Evolutionary conservation across 2,888 invertebrate genomes (phyloP), one percentile per base, ranked within the genome.

Genomic region (Dryobotodes eremita): DNA sequence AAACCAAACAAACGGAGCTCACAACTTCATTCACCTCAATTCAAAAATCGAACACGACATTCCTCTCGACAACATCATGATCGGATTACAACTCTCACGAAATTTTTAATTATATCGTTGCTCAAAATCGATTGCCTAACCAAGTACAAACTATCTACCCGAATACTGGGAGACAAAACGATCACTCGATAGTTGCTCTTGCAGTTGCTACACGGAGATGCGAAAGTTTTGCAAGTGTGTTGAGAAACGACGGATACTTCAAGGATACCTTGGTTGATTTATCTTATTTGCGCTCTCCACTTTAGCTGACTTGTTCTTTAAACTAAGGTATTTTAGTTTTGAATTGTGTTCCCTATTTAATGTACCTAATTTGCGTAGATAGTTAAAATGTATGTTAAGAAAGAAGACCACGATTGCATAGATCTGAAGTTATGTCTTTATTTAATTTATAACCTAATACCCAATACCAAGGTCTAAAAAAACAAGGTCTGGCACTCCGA

Each of bases 81-180:
- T 26, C 55, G 5, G 2, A 23, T 85, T 85, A 62, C 87, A 66
- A 72, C 62, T 86, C 42, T 71, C 6, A 70, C 70, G 42, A 75
- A 83, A 77, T 86, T 57, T 57, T 90, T 92, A 92, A 92, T 91
- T 78, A 91, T 92, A 90, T 81, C 80, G 90, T 93, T 93, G 90
- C 90, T 82, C 86, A 91, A 65, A 48, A 36, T 77, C 55, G 48
- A 59, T 87, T 87, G 55, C 77, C 23, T 17, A 71, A 87, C 48
- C n/a, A 42, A 64, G 50, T 46, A 20, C 31, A 23, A 20, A n/a
- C 42, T 15, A 55, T 26, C 36, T 50, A 66, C 7, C 65, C 55
- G 26, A 76, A 64, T 36, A 36, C 66, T 73, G 64, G 79, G 71
- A 87, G 80, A 79, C 82, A 77, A 84, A 86, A 82, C 65, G 69